Conservation (phyloP, 2,888 invertebrate genomes). For the Sialis lutaria region DNA sequence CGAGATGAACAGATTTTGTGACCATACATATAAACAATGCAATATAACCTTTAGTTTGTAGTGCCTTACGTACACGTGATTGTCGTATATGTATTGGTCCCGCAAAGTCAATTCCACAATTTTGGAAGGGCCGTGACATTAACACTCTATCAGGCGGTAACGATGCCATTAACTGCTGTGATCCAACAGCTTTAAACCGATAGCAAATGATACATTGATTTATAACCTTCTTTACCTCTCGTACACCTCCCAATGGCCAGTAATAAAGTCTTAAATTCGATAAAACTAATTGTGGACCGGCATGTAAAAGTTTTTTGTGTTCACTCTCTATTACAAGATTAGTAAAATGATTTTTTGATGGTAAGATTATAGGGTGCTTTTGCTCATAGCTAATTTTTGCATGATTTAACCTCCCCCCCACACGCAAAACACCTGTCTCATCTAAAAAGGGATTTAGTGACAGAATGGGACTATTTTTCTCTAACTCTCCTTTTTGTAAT, state of each 20-base stretch:
- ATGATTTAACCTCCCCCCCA: background rate
- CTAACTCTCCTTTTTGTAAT: background rate
- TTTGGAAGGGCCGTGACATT: background rate
- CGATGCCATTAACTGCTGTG: background rate
- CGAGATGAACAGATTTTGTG: background rate
- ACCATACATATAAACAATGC: background rate
- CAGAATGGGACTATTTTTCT: background rate
- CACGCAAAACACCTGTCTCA: background rate
- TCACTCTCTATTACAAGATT: too few relatives aligned
- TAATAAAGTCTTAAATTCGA: too few relatives aligned
- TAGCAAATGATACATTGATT: background rate
- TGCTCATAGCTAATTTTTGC: too few relatives aligned
- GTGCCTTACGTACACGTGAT: too few relatives aligned
- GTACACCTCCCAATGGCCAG: background rate
- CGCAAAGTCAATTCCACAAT: background rate
- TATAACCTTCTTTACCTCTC: background rate
- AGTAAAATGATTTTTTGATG: too few relatives aligned
- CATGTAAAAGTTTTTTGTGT: too few relatives aligned
- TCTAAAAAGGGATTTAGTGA: conserved; percentile 2
- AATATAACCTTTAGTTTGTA: background rate
- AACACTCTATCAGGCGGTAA: background rate
- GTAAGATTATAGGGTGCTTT: too few relatives aligned
- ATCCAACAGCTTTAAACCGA: background rate
- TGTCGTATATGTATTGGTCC: too few relatives aligned
- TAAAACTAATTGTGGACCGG: too few relatives aligned